These are phyloP conservation scores for Araneus ventricosus DNA, from an alignment of 1,140 invertebrate species.

Conservation along the genomic window DNA sequence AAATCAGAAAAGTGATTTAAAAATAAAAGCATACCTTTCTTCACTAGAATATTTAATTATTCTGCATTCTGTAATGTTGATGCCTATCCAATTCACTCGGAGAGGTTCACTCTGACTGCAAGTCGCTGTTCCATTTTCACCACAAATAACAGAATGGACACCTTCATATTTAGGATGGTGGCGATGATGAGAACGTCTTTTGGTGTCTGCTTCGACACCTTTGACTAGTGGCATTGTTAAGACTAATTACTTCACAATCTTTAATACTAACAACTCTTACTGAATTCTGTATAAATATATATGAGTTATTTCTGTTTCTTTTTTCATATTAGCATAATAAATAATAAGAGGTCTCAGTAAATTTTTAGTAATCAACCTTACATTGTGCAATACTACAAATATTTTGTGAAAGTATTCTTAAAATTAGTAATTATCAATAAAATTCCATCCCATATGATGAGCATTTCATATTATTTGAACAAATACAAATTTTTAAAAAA, in stretches of 20 bases:
- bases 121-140: slow-evolving; percentile 45
- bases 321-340: no score
- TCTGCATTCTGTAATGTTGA: slow-evolving; percentile 40
- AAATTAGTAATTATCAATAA: no score
- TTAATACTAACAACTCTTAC: no score
- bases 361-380: no score
- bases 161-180: slow-evolving; percentile 72
- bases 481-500: no score
- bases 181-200: slow-evolving; percentile 4
- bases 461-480: no score
- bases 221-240: slow-evolving; percentile 51
- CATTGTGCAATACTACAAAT: no score
- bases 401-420: no score
- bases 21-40: slow-evolving; percentile 55
- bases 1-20: neutral
- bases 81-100: slow-evolving; percentile 41
- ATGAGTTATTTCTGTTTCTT: no score
- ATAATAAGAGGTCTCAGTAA: no score
- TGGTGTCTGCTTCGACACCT: slow-evolving; percentile 42
- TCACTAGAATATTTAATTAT: slow-evolving; percentile 69
- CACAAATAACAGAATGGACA: slow-evolving; percentile 68
- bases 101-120: slow-evolving; percentile 50
- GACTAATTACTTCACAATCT: neutral
- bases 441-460: no score
- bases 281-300: no score